Evolutionary conservation across 2,113 vertebrate genomes (phyloP), one percentile per base, ranked within the genome.

Genomic region (Etheostoma cragini): DNA sequence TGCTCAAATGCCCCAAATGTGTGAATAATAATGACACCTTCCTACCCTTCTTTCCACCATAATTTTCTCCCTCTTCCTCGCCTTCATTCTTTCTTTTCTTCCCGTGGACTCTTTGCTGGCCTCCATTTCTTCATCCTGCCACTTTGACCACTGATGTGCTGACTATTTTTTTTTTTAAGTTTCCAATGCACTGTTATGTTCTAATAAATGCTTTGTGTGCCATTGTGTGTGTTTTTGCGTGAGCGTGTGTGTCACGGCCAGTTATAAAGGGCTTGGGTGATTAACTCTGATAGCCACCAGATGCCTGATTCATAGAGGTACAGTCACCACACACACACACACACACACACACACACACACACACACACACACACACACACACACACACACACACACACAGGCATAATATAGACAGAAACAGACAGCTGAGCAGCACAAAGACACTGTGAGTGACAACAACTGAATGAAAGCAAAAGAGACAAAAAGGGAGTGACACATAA

Each of bases 261-360:
- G 87, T 83, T 67, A 64, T 87, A 92, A 87, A 90, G 91, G 91
- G 88, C 90, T 67, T 81, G 89, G 89, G 88, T 83, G 89, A 94
- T 93, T 94, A 94, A 92, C 89, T 92, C 86, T 93, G 91, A 94
- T 92, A 69, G 89, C 83, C 90, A 89, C 90, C 93, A 93, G 90
- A 94, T 92, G 90, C 86, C 72, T 67, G 76, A 78, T 78, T 87
- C 52, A 22, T 78, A 22, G 80, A 89, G 85, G 76, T 81, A 63
- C 21, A 72, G 80, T 60, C 64, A 58, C 71, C 33, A 6, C 33
- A 35, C 33, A 6, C 33, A 6, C 33, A 35, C 33, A 35, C 33
- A 35, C 33, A 35, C 33, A 35, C 33, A 35, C 33, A 35, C 53
- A 62, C 65, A 65, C 66, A 53, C 57, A 30, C 67, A 49, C 69